Percentiles rank a stretch among this genome's conserved stretches.
phyloP scores from a whole-genome alignment of 2,888 invertebrate species.

The Drosophila suboccidentalis region DNA sequence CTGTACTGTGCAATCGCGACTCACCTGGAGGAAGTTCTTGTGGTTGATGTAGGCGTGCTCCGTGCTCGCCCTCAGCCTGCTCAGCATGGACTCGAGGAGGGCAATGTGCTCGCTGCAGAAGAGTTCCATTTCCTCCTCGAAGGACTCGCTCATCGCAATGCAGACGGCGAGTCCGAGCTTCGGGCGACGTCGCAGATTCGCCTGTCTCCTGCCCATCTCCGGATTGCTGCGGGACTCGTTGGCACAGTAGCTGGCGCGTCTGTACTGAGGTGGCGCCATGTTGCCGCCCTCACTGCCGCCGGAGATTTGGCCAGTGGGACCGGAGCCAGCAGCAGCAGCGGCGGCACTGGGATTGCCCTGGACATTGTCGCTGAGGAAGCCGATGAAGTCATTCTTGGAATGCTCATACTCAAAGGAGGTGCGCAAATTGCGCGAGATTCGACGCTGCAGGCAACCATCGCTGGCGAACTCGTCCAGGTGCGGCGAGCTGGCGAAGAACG shows the following conservation, averaged over 20 bases:
- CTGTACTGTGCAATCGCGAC: conserved; percentile 17
- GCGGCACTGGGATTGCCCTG: conserved; percentile 19
- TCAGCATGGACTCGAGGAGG: conserved; percentile 90
- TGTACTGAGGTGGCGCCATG: conserved; percentile 77
- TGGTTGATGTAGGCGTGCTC: conserved; percentile 88
- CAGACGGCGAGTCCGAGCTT: conserved; percentile 90
- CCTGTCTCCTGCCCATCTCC: conserved; percentile 82
- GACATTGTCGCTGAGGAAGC: conserved; percentile 81
- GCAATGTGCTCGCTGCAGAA: conserved; percentile 93
- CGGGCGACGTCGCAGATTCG: conserved; percentile 81
- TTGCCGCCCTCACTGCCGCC: conserved; percentile 81
- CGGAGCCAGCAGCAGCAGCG: not conserved
- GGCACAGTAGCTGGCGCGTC: conserved; percentile 79
- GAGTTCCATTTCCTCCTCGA: conserved; percentile 89
- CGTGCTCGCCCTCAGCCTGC: conserved; percentile 89
- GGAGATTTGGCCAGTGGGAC: not conserved
- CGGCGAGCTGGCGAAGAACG: conserved; percentile 74
- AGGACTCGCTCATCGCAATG: conserved; percentile 87
- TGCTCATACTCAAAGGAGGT: conserved; percentile 85
- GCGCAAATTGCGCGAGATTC: conserved; percentile 87
- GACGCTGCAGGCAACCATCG: conserved; percentile 87
- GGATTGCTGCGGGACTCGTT: conserved; percentile 85
- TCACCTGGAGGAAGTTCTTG: conserved; percentile 86
- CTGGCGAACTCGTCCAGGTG: conserved; percentile 85
- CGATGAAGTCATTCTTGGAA: conserved; percentile 85